Evolutionary conservation across 2,888 invertebrate species (phyloP).

Genomic region (Neria commutata): DNA sequence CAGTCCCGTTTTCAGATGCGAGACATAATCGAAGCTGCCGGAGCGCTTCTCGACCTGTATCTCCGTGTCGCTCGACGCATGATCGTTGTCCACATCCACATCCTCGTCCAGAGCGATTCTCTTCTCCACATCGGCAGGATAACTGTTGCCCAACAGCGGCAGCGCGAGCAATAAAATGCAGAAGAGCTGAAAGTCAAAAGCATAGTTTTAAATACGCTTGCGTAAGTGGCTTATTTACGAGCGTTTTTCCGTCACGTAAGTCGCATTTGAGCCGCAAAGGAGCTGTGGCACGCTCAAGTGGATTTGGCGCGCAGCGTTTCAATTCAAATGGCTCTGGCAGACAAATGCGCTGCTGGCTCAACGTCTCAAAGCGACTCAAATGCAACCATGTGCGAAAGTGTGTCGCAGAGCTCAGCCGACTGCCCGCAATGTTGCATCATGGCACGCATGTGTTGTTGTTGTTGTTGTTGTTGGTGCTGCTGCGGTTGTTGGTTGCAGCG

Average conservation of each 20-base stretch:
- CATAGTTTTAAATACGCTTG: not conserved
- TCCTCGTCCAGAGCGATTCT: slow-evolving; percentile 47
- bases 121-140: slow-evolving; percentile 45
- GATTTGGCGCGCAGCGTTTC: not conserved
- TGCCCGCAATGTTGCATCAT: slow-evolving; percentile 6
- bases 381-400: not conserved
- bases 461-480: not conserved
- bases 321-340: not conserved
- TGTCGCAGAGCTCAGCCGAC: not conserved
- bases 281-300: not conserved
- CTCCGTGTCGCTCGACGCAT: slow-evolving; percentile 52
- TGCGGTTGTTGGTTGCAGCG: no score
- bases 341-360: not conserved
- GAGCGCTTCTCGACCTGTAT: slow-evolving; percentile 52
- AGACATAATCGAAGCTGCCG: slow-evolving; percentile 58
- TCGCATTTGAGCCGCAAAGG: no score
- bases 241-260: not conserved
- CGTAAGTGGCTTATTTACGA: not conserved
- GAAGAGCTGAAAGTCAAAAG: slow-evolving; percentile 34
- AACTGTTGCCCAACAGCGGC: slow-evolving; percentile 48
- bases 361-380: not conserved
- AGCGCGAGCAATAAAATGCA: slow-evolving; percentile 42
- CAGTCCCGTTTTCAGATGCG: slow-evolving; percentile 56
- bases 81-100: slow-evolving; percentile 51
- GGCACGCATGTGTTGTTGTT: slow-evolving; percentile 7